Conservation (phyloP, 2,797 vertebrate genomes). For the Aulostomus chinensis region DNA sequence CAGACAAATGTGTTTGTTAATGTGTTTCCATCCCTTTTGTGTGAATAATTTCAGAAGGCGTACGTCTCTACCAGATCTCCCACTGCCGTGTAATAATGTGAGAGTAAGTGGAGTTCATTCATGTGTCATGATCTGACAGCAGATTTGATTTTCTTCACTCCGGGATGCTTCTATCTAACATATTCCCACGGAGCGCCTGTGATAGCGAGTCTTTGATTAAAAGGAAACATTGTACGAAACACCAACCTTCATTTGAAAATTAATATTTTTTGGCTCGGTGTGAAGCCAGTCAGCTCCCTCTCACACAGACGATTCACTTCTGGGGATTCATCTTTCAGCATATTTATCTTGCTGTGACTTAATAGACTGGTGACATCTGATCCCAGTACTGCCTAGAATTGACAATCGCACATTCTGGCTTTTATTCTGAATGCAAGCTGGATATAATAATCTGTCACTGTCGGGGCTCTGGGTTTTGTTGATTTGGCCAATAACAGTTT, state of each 20-base stretch:
- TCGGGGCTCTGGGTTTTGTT: no score
- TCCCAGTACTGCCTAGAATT: background rate
- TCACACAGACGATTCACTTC: conserved; percentile 19
- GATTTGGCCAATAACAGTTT: conserved; percentile 6
- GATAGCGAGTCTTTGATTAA: conserved; percentile 20
- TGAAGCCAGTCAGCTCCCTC: conserved; percentile 12
- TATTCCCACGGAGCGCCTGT: background rate
- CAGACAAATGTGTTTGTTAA: no score
- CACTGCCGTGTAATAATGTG: conserved; percentile 5
- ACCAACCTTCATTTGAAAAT: conserved; percentile 27
- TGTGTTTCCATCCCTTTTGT: no score
- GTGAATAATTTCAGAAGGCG: background rate
- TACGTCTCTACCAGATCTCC: background rate
- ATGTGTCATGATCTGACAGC: conserved; percentile 10
- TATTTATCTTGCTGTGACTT: conserved; percentile 24
- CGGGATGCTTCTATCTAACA: background rate
- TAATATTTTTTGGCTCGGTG: conserved; percentile 7
- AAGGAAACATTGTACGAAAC: conserved; percentile 6
- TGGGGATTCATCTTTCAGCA: conserved; percentile 19
- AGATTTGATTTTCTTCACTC: conserved; percentile 6
- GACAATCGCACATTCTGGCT: background rate
- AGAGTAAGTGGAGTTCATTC: conserved; percentile 3
- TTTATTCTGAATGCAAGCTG: conserved; percentile 9
- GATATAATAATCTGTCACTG: no score
- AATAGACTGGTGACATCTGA: conserved; percentile 30